Evolutionary conservation across 1,140 invertebrate genomes (phyloP), one percentile per base, ranked within the genome.

Genomic region (Thaumetopoea pityocampa): DNA sequence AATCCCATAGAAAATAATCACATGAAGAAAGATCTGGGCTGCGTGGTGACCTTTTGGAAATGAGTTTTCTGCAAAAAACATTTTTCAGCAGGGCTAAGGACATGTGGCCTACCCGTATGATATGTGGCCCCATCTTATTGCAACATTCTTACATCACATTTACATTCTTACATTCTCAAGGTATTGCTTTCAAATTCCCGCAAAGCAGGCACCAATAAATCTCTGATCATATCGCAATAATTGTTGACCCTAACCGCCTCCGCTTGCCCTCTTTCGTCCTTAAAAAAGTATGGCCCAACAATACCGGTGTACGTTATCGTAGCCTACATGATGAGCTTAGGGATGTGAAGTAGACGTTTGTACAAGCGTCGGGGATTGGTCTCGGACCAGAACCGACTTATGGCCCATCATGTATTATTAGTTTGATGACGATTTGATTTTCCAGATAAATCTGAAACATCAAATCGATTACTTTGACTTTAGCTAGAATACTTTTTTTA

Each of bases 1-100:
- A 68, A 24, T 58, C 49, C 55, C 58, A 67, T 10, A 66, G 16
- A 52, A 66, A 72, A 46, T 55, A 69, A 43, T 71, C 59, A 9
- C 35, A 51, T 30, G 51, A 44, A 63, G 10, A 27, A 11, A 11
- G 24, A 27, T 27, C 24, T 27, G n/a, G n/a, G n/a, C n/a, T n/a
- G 14, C 24, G 24, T 27, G 24, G 24, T 10, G 24, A 11, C 24
- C 24, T 11, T 33, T 60, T 24, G 24, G 53, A 43, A 17, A 47
- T 23, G 10, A 46, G 38, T 26, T 40, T 42, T 43, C 30, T 46
- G n/a, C 22, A 46, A 30, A 59, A 47, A 15, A 54, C 27, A 43
- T 46, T 33, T 26, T 32, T 36, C 19, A 29, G 28, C 20, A 42
- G 50, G 11, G 34, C 46, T 53, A 61, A 40, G 61, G 60, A 18